These are phyloP conservation scores for Torymus texanus DNA, from an alignment of 2,888 invertebrate genomes.

Conservation along the genomic window DNA sequence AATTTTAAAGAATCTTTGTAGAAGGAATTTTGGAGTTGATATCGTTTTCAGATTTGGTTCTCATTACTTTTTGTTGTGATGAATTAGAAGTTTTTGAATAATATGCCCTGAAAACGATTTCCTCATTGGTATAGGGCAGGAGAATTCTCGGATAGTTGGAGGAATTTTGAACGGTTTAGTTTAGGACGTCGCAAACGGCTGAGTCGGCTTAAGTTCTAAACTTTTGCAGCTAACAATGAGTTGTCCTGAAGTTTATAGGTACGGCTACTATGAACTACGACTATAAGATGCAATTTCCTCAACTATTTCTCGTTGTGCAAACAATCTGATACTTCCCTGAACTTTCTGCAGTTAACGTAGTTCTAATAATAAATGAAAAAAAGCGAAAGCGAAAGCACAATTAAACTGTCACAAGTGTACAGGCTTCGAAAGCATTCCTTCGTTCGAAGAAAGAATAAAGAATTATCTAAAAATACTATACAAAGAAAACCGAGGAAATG, in stretches of 20 bases:
- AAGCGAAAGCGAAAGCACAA: too few species aligned
- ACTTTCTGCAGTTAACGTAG: too few species aligned
- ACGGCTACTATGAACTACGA: slow-evolving; percentile 12
- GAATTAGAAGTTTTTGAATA: too few species aligned
- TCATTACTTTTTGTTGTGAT: too few species aligned
- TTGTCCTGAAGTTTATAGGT: slow-evolving; percentile 28
- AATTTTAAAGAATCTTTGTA: not conserved
- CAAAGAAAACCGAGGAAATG: not conserved
- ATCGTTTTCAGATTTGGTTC: too few species aligned
- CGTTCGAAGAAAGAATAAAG: not conserved
- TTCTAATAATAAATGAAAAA: too few species aligned
- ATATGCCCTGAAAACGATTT: too few species aligned
- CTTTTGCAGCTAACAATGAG: slow-evolving; percentile 25
- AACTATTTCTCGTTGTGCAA: slow-evolving; percentile 19
- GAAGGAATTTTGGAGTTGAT: too few species aligned
- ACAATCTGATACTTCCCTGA: not conserved
- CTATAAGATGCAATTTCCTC: slow-evolving; percentile 12
- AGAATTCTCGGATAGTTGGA: not conserved
- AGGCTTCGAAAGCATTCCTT: too few species aligned
- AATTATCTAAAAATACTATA: not conserved
- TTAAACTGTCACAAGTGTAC: too few species aligned
- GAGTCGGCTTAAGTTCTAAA: slow-evolving; percentile 16
- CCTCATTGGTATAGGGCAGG: too few species aligned
- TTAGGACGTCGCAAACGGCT: not conserved
- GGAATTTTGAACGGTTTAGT: not conserved